Evolutionary conservation across 2,888 invertebrate species (phyloP), one percentile per base, ranked within the genome.

Genomic region (Trichopria drosophilae): DNA sequence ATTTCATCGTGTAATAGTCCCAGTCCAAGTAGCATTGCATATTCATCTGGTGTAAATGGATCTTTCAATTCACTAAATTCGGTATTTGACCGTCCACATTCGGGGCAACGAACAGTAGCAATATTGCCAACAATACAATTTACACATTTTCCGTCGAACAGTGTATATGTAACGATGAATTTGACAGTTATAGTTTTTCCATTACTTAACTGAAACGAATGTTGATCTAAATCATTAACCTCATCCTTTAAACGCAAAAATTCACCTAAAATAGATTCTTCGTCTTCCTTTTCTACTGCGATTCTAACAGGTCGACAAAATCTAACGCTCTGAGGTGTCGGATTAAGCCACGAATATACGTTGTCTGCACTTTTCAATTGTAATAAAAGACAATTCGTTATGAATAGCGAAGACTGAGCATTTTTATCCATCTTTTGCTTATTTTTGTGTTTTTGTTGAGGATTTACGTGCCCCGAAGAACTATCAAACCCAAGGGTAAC

Each of bases 401-500:
- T 31, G 32, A 42, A 42, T 31, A 42, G 22, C n/a, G 20, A 31
- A 22, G 19, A 22, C 13, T 42, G 42, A 22, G 42, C 29, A 31
- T 26, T 42, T 5, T 20, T 31, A 42, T 22, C 15, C 32, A 31
- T 23, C 15, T 42, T 12, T 12, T 12, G 22, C 22, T 18, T 29
- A 13, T 42, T 31, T 12, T 20, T 23, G 24, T 10, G 36, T 6
- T 22, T 35, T 39, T 47, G 16, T 12, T 32, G 34, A 4, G 47
- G 26, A 47, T 40, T 40, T 31, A 15, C n/a, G 19, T 47, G 20
- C 3, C 39, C 37, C 16, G 39, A 39, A 6, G 46, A 37, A 22
- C 46, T 46, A 20, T 46, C 47, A 20, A 47, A 32, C 6, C 40
- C 34, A 16, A 32, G 12, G 2, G 32, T 47, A 2, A 32, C 24